Conservation (phyloP, 2,888 invertebrate species). For the Aplocera efformata region DNA sequence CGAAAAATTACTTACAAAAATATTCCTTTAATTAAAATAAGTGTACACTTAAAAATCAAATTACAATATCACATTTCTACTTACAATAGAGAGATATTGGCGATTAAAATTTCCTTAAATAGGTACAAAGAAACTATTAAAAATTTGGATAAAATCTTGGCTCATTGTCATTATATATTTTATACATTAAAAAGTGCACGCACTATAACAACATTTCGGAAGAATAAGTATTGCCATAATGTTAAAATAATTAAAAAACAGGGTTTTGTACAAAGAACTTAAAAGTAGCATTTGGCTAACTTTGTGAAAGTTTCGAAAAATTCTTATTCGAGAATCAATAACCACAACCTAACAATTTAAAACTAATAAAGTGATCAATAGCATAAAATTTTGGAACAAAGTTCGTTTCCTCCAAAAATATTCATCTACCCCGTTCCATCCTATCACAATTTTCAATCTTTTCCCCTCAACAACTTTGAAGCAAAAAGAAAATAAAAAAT, state of each 20-base stretch:
- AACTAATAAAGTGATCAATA: constrained; percentile 49
- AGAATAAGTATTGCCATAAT: constrained; percentile 72
- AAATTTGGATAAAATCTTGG: constrained; percentile 59
- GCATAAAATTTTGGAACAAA: constrained; percentile 59
- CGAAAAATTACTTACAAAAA: constrained; percentile 75
- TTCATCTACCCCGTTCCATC: constrained; percentile 49
- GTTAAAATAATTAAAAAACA: constrained; percentile 48
- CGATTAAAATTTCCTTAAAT: constrained; percentile 52
- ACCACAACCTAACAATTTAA: constrained; percentile 73
- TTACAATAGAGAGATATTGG: constrained; percentile 80
- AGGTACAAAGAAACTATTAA: constrained; percentile 50
- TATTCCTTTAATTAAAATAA: constrained; percentile 72
- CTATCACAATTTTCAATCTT: constrained; percentile 66
- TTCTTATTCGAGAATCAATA: constrained; percentile 44
- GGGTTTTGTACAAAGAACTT: constrained; percentile 64
- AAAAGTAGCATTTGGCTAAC: constrained; percentile 69
- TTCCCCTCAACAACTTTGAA: constrained; percentile 46
- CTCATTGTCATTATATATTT: constrained; percentile 56
- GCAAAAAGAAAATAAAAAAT: constrained; percentile 58
- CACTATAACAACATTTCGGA: constrained; percentile 68
- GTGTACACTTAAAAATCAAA: constrained; percentile 76
- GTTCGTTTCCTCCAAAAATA: constrained; percentile 61
- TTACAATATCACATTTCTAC: constrained; percentile 81
- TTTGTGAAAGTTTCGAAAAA: constrained; percentile 59
- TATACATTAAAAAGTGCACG: constrained; percentile 57